These are phyloP conservation scores for Pentalonia nigronervosa DNA, from an alignment of 1,140 invertebrate species.

Conservation along the genomic window DNA sequence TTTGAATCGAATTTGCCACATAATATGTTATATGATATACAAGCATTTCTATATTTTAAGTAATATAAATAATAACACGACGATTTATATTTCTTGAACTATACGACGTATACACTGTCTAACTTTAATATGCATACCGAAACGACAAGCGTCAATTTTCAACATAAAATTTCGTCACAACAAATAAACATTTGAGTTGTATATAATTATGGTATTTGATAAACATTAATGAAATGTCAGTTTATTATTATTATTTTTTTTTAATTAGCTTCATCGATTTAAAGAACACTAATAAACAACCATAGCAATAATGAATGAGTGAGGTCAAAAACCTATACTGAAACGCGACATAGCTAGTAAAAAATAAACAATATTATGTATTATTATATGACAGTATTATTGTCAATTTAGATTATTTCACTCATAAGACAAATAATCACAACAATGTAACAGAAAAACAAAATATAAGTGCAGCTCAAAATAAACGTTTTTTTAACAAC, in stretches of 20 bases:
- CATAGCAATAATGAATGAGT: conserved; percentile 15
- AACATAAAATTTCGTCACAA: conserved; percentile 46
- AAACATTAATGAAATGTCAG: conserved; percentile 5
- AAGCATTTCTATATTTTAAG: not conserved
- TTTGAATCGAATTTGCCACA: not conserved
- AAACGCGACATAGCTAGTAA: not conserved
- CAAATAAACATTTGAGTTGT: conserved; percentile 49
- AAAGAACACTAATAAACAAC: conserved; percentile 25
- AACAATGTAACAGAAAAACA: not conserved
- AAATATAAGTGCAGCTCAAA: not conserved
- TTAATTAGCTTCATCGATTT: conserved; percentile 32
- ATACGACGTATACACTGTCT: not conserved
- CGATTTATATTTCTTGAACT: conserved; percentile 19
- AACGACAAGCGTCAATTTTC: conserved; percentile 6
- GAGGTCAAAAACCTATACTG: conserved; percentile 50
- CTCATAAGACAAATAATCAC: not conserved
- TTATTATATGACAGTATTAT: too few relatives aligned
- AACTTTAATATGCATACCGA: conserved; percentile 33
- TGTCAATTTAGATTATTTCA: not conserved
- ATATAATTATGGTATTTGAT: conserved; percentile 36
- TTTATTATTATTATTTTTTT: conserved; percentile 51
- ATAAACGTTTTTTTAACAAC: not conserved
- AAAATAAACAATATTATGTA: conserved; percentile 55
- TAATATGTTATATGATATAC: not conserved
- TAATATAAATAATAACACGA: conserved; percentile 24